These are phyloP conservation scores for Brevipalpus yothersi DNA, from an alignment of 1,140 invertebrate genomes.

Conservation along the genomic window DNA sequence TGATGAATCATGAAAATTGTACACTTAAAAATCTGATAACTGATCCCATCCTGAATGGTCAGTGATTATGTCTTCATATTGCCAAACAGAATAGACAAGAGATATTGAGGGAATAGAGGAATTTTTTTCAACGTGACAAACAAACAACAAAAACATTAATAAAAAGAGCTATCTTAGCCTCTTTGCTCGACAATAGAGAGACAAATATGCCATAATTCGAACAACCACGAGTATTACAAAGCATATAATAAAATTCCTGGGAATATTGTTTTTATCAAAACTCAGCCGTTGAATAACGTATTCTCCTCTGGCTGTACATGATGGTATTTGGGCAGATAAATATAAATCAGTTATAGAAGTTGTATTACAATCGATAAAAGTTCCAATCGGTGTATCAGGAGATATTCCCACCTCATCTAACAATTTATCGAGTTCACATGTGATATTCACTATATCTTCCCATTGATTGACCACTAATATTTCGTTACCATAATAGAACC, in stretches of 20 bases:
- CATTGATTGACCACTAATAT: constrained; percentile 82
- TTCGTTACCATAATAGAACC: constrained; percentile 86
- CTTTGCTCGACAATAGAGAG: not conserved
- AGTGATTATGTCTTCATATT: too few relatives aligned
- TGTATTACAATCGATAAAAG: not conserved
- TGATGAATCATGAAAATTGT: too few relatives aligned
- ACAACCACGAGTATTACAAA: not conserved
- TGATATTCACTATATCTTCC: constrained; percentile 44
- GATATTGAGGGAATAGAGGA: too few relatives aligned
- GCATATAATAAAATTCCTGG: not conserved
- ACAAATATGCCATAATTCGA: not conserved
- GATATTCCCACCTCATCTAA: not conserved
- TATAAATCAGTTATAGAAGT: not conserved
- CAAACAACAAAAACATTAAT: too few relatives aligned
- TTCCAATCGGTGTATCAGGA: not conserved
- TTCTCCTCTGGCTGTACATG: not conserved
- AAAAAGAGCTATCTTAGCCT: not conserved
- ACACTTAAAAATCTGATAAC: too few relatives aligned
- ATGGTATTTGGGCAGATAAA: not conserved
- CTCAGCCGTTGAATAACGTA: not conserved
- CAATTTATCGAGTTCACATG: constrained; percentile 24
- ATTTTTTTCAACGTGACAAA: too few relatives aligned
- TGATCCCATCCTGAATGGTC: too few relatives aligned
- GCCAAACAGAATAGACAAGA: too few relatives aligned
- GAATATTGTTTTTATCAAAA: not conserved